Percentiles rank a stretch among this genome's conserved stretches.
phyloP scores from a whole-genome alignment of 2,113 vertebrate species.

The Dicrurus megarhynchus region DNA sequence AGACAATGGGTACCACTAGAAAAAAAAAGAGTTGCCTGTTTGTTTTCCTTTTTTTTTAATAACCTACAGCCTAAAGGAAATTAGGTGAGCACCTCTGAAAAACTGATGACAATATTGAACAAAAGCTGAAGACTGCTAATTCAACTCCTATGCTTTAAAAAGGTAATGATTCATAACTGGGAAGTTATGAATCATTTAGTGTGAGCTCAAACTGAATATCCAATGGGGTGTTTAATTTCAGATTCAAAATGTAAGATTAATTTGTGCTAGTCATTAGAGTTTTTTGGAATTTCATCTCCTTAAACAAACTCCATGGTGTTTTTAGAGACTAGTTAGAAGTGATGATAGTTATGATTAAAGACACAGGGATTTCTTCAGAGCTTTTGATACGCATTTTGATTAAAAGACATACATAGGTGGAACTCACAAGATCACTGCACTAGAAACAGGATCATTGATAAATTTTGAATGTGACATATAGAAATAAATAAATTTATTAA shows the following conservation, averaged over 20 bases:
- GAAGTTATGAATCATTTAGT: not conserved
- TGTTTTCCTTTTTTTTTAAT: not conserved
- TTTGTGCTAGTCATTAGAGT: not conserved
- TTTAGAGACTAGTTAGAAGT: not conserved
- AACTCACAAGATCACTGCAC: not conserved
- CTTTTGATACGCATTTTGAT: not conserved
- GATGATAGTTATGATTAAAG: not conserved
- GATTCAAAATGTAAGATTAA: not conserved
- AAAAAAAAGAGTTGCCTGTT: not conserved
- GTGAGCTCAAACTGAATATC: not conserved
- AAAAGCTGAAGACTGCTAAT: not conserved
- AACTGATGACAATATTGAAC: not conserved
- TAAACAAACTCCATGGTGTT: not conserved
- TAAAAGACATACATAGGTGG: not conserved
- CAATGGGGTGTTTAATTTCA: not conserved
- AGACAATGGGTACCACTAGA: not conserved
- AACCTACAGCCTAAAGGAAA: not conserved
- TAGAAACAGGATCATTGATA: not conserved
- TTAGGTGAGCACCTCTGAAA: not conserved
- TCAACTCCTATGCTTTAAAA: not conserved
- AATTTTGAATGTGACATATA: not conserved
- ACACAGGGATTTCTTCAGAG: not conserved
- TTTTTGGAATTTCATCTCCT: not conserved
- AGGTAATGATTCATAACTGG: not conserved
- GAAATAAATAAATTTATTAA: not conserved